Base-by-base conservation (phyloP, 92 coral and sea anemone genomes). In the Isaurus tuberculatus region DNA sequence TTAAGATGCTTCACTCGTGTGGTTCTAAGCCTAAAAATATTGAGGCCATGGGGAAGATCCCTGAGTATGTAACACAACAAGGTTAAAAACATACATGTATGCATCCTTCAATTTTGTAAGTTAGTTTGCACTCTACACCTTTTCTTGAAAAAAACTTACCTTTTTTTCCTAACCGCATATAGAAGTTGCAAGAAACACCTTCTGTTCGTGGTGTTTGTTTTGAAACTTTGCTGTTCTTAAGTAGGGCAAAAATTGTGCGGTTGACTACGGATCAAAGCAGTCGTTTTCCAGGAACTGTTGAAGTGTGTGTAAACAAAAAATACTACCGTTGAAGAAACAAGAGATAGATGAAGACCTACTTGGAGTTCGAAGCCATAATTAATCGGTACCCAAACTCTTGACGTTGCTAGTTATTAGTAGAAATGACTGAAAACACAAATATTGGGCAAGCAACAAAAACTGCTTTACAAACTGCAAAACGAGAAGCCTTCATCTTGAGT, bases 381-480 rank as follows among this genome's bases (percentile, higher is more conserved):
- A 74, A 58, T 22, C 34, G 33, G 53, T 40, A 5, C 49, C 49
- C n/a, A 19, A 28, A 22, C 11, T 77, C 64, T 40, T 77, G 29
- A 37, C 70, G 82, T 77, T 43, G 82, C 51, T 30, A 22, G 69
- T 58, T 77, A 77, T 77, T 57, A 77, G 82, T 77, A 77, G 82
- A 77, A 77, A 77, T 77, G 67, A 77, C 82, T 55, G 15, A 57
- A 77, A 60, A 60, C 49, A 33, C 70, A 57, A 46, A 77, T 77
- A 77, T 77, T 77, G 82, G 22, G 82, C 82, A 77, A 77, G 51
- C 82, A 77, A 34, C 51, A 17, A 11, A 11, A 55, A 58, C 22
- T 77, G 67, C 69, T 58, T 77, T 20, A 40, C 68, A 42, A 77
- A 31, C 44, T 31, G 28, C 11, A n/a, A 75, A 55, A 8, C 17